A percentile compares a stretch with the other conserved stretches of the same genome.
Conservation (phyloP, 92 coral and sea anemone genomes). For the Porites divaricata region DNA sequence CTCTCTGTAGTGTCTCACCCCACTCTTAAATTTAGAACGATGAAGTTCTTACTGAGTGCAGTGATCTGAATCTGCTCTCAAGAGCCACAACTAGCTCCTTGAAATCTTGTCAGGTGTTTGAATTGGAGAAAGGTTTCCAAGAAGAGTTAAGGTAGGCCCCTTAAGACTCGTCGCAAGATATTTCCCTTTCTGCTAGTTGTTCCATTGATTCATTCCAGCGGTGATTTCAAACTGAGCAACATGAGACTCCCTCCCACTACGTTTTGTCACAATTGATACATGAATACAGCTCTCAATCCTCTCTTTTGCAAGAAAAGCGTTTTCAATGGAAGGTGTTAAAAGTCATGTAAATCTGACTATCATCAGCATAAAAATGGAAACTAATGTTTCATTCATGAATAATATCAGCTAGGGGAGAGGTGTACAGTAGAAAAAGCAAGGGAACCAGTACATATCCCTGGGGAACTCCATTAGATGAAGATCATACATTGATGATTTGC, state of each 20-base stretch:
- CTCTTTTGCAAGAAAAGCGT: too few relatives aligned
- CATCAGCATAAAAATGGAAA: too few relatives aligned
- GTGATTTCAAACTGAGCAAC: constrained; percentile 63
- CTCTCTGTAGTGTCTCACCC: constrained; percentile 39
- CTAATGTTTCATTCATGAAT: too few relatives aligned
- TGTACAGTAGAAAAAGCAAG: too few relatives aligned
- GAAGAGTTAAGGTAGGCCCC: constrained; percentile 41
- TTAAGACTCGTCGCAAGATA: constrained; percentile 50
- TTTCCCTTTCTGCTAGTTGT: constrained; percentile 38
- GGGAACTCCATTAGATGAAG: too few relatives aligned
- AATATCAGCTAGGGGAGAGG: too few relatives aligned
- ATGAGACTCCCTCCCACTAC: constrained; percentile 69
- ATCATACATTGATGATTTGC: too few relatives aligned
- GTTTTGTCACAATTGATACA: constrained; percentile 7
- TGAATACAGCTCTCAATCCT: too few relatives aligned
- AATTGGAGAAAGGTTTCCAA: constrained; percentile 36
- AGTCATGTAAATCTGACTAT: too few relatives aligned
- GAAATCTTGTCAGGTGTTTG: constrained; percentile 10
- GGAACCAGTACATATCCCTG: too few relatives aligned
- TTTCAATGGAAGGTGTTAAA: too few relatives aligned
- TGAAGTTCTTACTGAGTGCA: constrained; percentile 32
- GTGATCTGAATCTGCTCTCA: constrained; percentile 50
- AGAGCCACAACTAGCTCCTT: constrained; percentile 38
- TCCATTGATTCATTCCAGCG: constrained; percentile 51
- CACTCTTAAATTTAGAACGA: constrained; percentile 35